Percentiles rank a stretch among this genome's conserved stretches.
Evolutionary conservation across 2,797 vertebrate genomes (phyloP).

Genomic region (Sebastes vulpes): DNA sequence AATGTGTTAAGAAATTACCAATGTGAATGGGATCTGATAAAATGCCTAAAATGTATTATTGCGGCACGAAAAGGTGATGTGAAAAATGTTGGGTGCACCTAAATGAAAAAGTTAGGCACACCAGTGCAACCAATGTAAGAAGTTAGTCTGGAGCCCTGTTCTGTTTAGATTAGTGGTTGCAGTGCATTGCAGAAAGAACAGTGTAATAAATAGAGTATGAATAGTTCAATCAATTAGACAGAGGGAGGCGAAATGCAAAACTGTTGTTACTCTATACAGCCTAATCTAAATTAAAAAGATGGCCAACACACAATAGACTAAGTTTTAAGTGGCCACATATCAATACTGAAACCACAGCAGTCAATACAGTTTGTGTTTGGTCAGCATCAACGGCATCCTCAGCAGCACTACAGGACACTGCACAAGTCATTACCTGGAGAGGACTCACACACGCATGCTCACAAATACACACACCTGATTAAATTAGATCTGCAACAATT

Average conservation of each 20-base stretch:
- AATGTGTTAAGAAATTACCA: too few relatives aligned
- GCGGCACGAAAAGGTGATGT: rapidly evolving
- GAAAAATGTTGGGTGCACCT: too few relatives aligned
- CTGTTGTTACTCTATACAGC: not conserved
- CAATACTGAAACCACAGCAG: slow-evolving; percentile 52
- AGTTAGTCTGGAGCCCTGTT: not conserved
- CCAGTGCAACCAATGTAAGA: too few relatives aligned
- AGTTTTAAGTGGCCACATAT: slow-evolving; percentile 51
- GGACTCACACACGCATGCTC: not conserved
- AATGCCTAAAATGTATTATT: too few relatives aligned
- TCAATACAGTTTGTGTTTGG: slow-evolving; percentile 45
- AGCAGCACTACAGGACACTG: slow-evolving; percentile 33
- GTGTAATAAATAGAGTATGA: not conserved
- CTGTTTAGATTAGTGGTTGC: not conserved
- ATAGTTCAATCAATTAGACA: not conserved
- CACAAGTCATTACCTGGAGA: slow-evolving; percentile 13
- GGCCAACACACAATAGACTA: not conserved
- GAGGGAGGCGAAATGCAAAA: not conserved
- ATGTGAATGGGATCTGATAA: too few relatives aligned
- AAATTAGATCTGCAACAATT: too few relatives aligned
- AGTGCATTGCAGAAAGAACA: not conserved
- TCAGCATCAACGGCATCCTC: slow-evolving; percentile 45
- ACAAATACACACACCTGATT: not conserved
- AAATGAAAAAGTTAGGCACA: too few relatives aligned
- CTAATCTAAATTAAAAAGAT: slow-evolving; percentile 56